These are phyloP conservation scores for Rafetus swinhoei DNA, from an alignment of 2,113 vertebrate species.

Conservation along the genomic window DNA sequence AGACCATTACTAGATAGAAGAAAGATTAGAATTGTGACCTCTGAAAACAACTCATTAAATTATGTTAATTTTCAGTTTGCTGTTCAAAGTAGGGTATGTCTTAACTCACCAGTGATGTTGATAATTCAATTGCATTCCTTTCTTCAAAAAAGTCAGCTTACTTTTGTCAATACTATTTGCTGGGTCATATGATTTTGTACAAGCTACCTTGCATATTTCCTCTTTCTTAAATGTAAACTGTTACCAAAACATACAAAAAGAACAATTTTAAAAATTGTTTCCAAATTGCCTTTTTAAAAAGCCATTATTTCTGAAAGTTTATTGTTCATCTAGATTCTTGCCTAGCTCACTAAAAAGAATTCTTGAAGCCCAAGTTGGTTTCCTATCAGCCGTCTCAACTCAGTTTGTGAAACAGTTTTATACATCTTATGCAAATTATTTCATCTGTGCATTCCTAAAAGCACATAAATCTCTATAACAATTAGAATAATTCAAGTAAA, in stretches of 20 bases:
- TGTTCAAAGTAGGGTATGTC: background rate
- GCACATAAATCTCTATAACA: background rate
- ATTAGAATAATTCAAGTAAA: background rate
- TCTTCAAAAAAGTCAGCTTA: constrained; percentile 88
- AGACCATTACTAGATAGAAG: background rate
- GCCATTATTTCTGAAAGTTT: background rate
- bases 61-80: background rate
- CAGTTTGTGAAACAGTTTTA: background rate
- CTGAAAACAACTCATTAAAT: background rate
- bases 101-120: constrained; percentile 87
- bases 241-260: constrained; percentile 19
- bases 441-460: background rate
- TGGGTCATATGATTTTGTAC: constrained; percentile 78
- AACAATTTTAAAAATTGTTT: background rate
- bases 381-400: background rate
- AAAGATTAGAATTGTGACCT: background rate
- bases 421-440: background rate
- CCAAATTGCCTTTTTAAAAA: background rate
- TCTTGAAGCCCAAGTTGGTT: background rate
- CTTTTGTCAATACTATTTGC: constrained; percentile 70
- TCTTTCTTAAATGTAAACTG: constrained; percentile 87
- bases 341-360: background rate
- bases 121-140: constrained; percentile 88
- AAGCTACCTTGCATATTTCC: constrained; percentile 80
- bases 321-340: background rate